Conservation (phyloP, 2,888 invertebrate species). For the Artemia sinica region DNA sequence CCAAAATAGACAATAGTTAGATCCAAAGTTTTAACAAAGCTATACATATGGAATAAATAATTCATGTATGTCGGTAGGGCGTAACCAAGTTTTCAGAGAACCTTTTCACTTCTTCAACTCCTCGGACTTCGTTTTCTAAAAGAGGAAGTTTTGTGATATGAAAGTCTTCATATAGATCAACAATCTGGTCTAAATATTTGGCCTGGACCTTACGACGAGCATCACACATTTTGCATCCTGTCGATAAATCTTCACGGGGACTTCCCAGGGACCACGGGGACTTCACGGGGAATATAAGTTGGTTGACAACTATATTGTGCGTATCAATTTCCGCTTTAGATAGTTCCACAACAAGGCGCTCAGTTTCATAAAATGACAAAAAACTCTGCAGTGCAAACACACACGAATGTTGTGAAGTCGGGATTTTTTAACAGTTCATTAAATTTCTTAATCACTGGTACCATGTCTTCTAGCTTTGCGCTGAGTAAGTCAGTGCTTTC, state of each 20-base stretch:
- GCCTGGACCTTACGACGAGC: constrained; percentile 76
- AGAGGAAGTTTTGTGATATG: constrained; percentile 76
- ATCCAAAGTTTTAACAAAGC: too few relatives aligned
- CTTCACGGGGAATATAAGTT: constrained; percentile 59
- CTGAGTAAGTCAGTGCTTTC: constrained; percentile 80
- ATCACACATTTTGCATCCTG: constrained; percentile 64
- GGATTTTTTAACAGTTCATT: constrained; percentile 94
- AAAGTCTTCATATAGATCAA: constrained; percentile 94
- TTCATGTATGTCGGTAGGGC: too few relatives aligned
- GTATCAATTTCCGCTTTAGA: constrained; percentile 92
- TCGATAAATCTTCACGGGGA: constrained; percentile 41
- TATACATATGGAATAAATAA: too few relatives aligned
- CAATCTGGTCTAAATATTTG: constrained; percentile 80
- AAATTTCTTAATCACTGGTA: constrained; percentile 79
- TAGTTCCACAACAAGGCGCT: constrained; percentile 85
- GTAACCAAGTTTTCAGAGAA: too few relatives aligned
- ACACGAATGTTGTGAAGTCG: constrained; percentile 94
- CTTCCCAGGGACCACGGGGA: constrained; percentile 37
- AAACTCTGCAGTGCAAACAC: constrained; percentile 98
- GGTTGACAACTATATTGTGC: constrained; percentile 95
- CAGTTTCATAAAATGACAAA: constrained; percentile 95
- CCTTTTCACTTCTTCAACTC: too few relatives aligned
- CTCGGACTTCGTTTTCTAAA: too few relatives aligned
- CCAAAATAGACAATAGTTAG: too few relatives aligned
- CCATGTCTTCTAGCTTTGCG: constrained; percentile 79